Evolutionary conservation across 2,888 invertebrate genomes (phyloP).

Genomic region (Drosophila formosana): DNA sequence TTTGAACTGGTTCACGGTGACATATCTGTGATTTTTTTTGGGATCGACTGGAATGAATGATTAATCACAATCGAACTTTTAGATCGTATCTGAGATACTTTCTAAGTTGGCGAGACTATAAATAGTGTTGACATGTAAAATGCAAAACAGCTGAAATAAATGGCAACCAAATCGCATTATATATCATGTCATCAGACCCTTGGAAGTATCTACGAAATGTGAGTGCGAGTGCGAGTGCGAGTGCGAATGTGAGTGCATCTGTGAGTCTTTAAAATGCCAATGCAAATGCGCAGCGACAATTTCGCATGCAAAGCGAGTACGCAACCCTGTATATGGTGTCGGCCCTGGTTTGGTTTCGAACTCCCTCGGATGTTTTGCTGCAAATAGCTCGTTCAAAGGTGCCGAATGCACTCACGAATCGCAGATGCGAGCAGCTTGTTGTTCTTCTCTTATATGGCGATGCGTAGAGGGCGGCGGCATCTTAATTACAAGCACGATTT

Average conservation of each 20-base stretch:
- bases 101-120: background rate
- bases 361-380: background rate
- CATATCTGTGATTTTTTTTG: too few species aligned
- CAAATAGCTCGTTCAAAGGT: constrained; percentile 29
- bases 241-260: background rate
- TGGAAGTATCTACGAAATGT: background rate
- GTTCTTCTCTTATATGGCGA: constrained; percentile 16
- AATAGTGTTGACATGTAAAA: background rate
- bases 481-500: constrained; percentile 1
- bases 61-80: background rate
- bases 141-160: background rate
- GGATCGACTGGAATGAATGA: background rate
- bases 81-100: background rate
- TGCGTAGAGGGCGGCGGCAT: constrained; percentile 35
- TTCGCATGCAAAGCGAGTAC: constrained; percentile 11
- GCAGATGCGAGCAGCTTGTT: constrained; percentile 9
- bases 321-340: constrained; percentile 25
- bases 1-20: background rate
- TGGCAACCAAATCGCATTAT: background rate
- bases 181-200: background rate
- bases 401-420: constrained; percentile 24
- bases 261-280: constrained; percentile 21
- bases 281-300: background rate
- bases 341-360: constrained; percentile 6
- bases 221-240: background rate